Base-by-base conservation (phyloP, 2,797 vertebrate genomes). In the Schizothorax lantsangensis region DNA sequence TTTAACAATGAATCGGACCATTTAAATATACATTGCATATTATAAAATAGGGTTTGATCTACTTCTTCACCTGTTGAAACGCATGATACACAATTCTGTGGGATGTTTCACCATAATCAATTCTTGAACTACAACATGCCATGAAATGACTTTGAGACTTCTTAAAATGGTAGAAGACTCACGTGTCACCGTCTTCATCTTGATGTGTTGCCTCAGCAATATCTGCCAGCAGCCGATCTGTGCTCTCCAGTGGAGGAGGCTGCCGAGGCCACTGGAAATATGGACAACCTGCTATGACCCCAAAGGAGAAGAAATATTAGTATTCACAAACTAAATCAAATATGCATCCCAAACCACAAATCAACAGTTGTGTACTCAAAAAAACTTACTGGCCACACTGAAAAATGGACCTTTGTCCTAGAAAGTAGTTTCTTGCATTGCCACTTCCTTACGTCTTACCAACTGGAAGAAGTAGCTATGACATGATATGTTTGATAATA, bases 181-280 rank as follows among this genome's bases (percentile, higher is more conserved):
- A 95, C 95, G 95, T 95, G 90, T 96, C 95, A 77, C 95, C 95
- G 0, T 96, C 95, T 80, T 95, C 94, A 64, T 96, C 95, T 11
- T 93, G 93, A 0, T 10, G 86, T 26, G 94, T 95, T 38, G 95
- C 95, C 77, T 89, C 86, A 43, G 92, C 92, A 9, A 95, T 92
- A 80, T 95, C 92, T 0, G 91, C 79, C 0, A 90, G 90, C 26
- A 94, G 81, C 1, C 87, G 88, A 1, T 92, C 88, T 69, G 91
- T 89, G 68, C 88, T 84, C 33, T 89, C 89, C 15, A 10, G n/a
- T 15, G n/a, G 17, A 74, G 49, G 12, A 78, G 38, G 12, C n/a
- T 9, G 30, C n/a, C 1, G n/a, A 71, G 84, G 0, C 79, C 79
- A 86, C 6, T 4, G 36, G 40, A 8, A 6, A 40, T 15, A 52